Evolutionary conservation across 2,113 vertebrate genomes (phyloP).

Genomic region (Heterotis niloticus): DNA sequence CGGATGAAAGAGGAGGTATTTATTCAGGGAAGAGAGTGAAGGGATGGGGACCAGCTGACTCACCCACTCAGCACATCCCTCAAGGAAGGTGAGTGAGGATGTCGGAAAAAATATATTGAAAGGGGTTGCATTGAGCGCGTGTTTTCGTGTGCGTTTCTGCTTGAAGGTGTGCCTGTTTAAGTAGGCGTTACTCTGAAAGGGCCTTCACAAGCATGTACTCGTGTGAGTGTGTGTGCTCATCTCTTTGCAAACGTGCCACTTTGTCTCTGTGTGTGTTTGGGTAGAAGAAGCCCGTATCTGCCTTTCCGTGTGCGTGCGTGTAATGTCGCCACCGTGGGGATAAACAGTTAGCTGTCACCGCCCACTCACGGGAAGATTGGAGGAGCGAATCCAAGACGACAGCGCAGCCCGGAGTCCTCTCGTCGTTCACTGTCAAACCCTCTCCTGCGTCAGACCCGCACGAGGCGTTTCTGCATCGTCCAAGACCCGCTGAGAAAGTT

Average conservation of each 20-base stretch:
- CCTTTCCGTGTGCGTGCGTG: background rate
- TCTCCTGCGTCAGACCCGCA: background rate
- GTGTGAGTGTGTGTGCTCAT: background rate
- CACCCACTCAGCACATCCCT: constrained; percentile 9
- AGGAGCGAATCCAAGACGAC: too few relatives aligned
- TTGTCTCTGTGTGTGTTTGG: background rate
- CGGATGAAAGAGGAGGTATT: constrained; percentile 19
- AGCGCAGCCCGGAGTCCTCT: background rate
- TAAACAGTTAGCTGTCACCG: background rate
- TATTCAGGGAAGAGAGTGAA: constrained; percentile 17
- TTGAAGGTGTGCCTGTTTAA: too few relatives aligned
- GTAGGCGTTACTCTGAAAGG: background rate
- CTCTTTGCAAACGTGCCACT: background rate
- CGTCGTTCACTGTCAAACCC: background rate
- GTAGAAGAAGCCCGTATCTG: too few relatives aligned
- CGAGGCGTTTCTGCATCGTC: background rate
- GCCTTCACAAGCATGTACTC: background rate
- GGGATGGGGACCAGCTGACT: background rate
- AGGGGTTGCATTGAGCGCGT: background rate
- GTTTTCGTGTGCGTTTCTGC: background rate
- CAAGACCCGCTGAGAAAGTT: too few relatives aligned
- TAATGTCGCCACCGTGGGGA: background rate
- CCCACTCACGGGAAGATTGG: background rate
- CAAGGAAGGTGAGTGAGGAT: background rate
- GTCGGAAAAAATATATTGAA: too few relatives aligned